phyloP scores from a whole-genome alignment of 2,797 vertebrate species.

The Coregonus ussuriensis region DNA sequence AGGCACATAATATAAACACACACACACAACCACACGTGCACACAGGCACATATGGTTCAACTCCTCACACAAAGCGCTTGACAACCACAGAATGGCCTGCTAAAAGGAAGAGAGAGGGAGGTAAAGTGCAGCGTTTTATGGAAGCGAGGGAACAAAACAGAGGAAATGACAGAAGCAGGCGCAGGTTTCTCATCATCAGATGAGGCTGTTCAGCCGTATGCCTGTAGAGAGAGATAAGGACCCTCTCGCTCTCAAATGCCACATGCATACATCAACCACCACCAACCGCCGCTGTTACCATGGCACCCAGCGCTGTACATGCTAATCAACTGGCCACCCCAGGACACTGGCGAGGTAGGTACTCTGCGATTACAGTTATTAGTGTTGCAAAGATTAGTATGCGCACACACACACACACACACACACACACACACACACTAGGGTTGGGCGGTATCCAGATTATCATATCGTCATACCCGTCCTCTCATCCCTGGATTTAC shows the following conservation, averaged over 20 bases:
- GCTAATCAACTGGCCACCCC: conserved; percentile 68
- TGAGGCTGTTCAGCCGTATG: conserved; percentile 43
- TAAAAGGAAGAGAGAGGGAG: background rate
- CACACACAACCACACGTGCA: background rate
- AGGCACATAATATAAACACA: background rate
- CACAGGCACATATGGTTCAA: background rate
- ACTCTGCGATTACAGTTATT: conserved; percentile 52
- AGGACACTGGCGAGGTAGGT: conserved; percentile 43
- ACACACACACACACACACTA: conserved; percentile 9
- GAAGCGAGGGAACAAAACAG: conserved; percentile 13
- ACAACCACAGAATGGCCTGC: too few species aligned
- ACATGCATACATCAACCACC: conserved; percentile 26
- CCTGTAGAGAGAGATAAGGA: conserved; percentile 62
- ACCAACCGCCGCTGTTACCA: conserved; percentile 59
- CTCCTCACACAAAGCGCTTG: too few species aligned
- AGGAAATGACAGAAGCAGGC: conserved; percentile 47
- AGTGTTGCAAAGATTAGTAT: conserved; percentile 22
- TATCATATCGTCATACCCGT: background rate
- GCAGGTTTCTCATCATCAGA: conserved; percentile 58
- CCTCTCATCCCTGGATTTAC: background rate
- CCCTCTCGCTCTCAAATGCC: conserved; percentile 22
- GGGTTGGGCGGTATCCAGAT: background rate
- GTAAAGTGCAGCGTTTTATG: background rate
- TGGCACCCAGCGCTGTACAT: conserved; percentile 70
- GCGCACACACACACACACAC: background rate